A percentile compares a stretch with the other conserved stretches of the same genome.
These are phyloP conservation scores for Electrona antarctica DNA, from an alignment of 2,113 vertebrate species.

Conservation along the genomic window DNA sequence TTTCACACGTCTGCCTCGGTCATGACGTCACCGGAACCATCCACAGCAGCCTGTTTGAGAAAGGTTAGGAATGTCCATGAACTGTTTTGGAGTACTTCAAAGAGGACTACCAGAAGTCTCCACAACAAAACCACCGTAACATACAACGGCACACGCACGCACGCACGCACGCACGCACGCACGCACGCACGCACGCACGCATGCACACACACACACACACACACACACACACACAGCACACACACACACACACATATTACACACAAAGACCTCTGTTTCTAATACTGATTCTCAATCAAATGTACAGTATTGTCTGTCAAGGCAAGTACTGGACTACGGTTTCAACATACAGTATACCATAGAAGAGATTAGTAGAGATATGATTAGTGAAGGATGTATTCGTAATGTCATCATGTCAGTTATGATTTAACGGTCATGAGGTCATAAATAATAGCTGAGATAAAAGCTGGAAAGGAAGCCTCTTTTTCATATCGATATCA, in stretches of 20 bases:
- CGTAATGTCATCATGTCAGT: constrained; percentile 8
- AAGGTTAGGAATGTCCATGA: too few species aligned
- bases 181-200: background rate
- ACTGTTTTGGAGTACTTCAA: too few species aligned
- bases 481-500: constrained; percentile 10
- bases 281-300: background rate
- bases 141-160: background rate
- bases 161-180: background rate
- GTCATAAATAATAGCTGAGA: constrained; percentile 26
- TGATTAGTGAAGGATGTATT: constrained; percentile 19
- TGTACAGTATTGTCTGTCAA: background rate
- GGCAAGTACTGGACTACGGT: background rate
- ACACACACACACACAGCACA: too few species aligned
- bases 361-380: constrained; percentile 20
- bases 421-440: constrained; percentile 34
- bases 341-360: background rate
- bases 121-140: background rate
- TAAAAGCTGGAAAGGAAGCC: constrained; percentile 1
- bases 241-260: too few species aligned
- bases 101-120: too few species aligned
- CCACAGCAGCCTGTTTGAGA: background rate
- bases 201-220: background rate
- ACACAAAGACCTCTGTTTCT: background rate
- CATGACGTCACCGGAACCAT: too few species aligned
- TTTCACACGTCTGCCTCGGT: too few species aligned